phyloP scores from a whole-genome alignment of 2,797 vertebrate genomes.

The Falco biarmicus region DNA sequence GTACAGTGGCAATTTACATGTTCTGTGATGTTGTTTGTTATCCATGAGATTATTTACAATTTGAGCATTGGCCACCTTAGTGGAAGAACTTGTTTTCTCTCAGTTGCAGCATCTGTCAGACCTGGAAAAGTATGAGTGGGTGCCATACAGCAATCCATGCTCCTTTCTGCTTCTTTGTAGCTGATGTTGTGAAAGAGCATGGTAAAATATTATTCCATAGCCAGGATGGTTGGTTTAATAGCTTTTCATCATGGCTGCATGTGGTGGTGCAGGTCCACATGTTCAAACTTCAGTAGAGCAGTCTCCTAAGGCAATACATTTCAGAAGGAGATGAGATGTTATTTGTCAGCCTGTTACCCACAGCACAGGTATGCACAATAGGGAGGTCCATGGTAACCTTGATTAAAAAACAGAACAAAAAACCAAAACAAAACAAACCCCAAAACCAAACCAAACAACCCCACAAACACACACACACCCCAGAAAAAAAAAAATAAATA shows the following conservation, averaged over 20 bases:
- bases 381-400: not conserved
- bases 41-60: not conserved
- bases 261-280: not conserved
- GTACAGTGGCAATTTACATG: not conserved
- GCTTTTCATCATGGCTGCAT: not conserved
- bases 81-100: not conserved
- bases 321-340: not conserved
- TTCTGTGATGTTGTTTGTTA: not conserved
- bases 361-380: not conserved
- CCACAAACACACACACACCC: too few species aligned
- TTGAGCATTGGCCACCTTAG: not conserved
- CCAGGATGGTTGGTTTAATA: not conserved
- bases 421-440: too few species aligned
- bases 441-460: too few species aligned
- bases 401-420: not conserved
- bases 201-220: not conserved
- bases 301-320: not conserved
- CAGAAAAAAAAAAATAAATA: too few species aligned
- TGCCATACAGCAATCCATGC: rapidly evolving
- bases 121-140: not conserved
- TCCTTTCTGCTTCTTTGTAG: not conserved
- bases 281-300: not conserved
- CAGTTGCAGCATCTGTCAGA: not conserved
- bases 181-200: not conserved
- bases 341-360: not conserved